A percentile compares a stretch with the other conserved stretches of the same genome.
Evolutionary conservation across 2,888 invertebrate species (phyloP).

Genomic region (Nipponacmea schrenckii): DNA sequence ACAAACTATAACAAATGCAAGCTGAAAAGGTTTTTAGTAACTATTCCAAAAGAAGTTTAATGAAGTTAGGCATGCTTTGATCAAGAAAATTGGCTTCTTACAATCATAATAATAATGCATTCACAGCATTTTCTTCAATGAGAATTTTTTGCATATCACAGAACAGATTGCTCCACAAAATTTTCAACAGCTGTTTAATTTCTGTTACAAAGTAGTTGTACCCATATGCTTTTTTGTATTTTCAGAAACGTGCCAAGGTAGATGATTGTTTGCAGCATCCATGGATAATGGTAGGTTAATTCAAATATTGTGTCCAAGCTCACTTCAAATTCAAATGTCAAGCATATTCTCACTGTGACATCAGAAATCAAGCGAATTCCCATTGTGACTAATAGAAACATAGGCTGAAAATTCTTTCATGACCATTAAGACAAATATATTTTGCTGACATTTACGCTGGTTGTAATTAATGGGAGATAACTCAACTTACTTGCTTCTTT

Average conservation of each 20-base stretch:
- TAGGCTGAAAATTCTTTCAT: background rate
- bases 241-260: slow-evolving; percentile 73
- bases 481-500: slow-evolving; percentile 8
- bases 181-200: too few species aligned
- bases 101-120: too few species aligned
- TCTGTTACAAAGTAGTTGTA: too few species aligned
- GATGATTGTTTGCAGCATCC: slow-evolving; percentile 75
- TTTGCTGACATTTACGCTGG: slow-evolving; percentile 2
- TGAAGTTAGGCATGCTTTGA: too few species aligned
- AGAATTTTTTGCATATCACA: too few species aligned
- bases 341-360: background rate
- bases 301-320: background rate
- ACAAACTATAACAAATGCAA: too few species aligned
- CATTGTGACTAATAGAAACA: background rate
- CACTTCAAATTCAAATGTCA: background rate
- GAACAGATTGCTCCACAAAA: too few species aligned
- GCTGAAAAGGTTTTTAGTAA: too few species aligned
- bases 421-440: slow-evolving; percentile 2
- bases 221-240: slow-evolving; percentile 26
- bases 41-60: too few species aligned
- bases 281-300: slow-evolving; percentile 72
- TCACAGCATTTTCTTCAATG: too few species aligned
- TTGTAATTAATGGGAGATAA: slow-evolving; percentile 13
- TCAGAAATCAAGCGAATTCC: background rate
- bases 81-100: too few species aligned